Conservation (phyloP, 2,888 invertebrate genomes). For the Clepsis dumicolana region DNA sequence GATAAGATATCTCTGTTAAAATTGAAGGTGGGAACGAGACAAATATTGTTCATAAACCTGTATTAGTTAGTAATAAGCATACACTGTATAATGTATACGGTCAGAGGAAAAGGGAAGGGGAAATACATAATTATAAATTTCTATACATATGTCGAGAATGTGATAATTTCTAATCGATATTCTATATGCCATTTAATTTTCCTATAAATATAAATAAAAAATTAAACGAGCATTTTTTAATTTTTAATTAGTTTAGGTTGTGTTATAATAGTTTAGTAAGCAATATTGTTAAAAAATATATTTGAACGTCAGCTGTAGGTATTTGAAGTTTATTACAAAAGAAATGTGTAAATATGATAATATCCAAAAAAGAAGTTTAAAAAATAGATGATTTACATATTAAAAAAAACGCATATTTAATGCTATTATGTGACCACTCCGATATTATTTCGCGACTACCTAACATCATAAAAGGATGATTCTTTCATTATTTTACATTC, state of each 20-base stretch:
- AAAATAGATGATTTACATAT: too few species aligned
- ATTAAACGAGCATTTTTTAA: constrained; percentile 25
- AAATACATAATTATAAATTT: neutral
- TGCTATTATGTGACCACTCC: neutral
- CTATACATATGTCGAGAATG: constrained; percentile 25
- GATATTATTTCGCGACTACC: neutral
- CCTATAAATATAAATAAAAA: constrained; percentile 5
- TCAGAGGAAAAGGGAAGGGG: neutral
- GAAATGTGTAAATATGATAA: neutral
- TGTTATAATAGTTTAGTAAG: constrained; percentile 11
- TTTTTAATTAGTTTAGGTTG: constrained; percentile 16
- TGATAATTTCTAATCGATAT: constrained; percentile 38
- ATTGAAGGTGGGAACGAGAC: neutral
- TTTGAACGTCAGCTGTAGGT: neutral
- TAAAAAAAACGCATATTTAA: too few species aligned
- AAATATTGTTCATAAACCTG: neutral
- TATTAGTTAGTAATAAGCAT: neutral
- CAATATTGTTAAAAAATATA: neutral
- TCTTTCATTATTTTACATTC: constrained; percentile 33
- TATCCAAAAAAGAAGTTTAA: too few species aligned
- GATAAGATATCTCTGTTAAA: neutral
- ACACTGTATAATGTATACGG: neutral
- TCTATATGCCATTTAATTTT: constrained; percentile 38
- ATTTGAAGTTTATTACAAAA: neutral
- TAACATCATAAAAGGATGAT: neutral